phyloP scores from a whole-genome alignment of 2,888 invertebrate species.

The Polylopha cassiicola region DNA sequence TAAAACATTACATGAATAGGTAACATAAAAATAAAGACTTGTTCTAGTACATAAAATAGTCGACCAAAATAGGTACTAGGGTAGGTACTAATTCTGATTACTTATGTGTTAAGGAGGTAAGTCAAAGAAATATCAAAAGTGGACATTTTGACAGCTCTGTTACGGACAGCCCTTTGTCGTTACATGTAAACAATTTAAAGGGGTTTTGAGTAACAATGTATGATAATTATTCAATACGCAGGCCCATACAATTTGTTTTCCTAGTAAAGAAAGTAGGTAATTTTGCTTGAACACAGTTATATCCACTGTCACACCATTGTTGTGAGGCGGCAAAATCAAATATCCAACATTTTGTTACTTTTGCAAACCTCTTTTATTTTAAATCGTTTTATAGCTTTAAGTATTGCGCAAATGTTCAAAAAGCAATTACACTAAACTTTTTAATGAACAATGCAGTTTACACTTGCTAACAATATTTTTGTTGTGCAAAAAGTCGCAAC shows the following conservation, averaged over 20 bases:
- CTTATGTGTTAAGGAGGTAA: no score
- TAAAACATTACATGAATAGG: no score
- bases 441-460: constrained; percentile 25
- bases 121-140: no score
- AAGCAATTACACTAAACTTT: constrained; percentile 21
- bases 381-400: constrained; percentile 21
- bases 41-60: no score
- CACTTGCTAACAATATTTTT: constrained; percentile 13
- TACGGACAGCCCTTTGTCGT: no score
- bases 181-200: no score
- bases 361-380: constrained; percentile 3
- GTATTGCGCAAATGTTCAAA: constrained; percentile 15
- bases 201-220: constrained; percentile 11
- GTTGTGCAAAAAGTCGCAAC: constrained; percentile 48
- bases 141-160: no score
- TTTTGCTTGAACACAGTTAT: constrained; percentile 13
- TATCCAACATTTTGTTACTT: constrained; percentile 3
- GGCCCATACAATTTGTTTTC: constrained; percentile 17
- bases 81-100: no score
- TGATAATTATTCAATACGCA: constrained; percentile 18
- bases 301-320: constrained; percentile 4
- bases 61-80: no score
- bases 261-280: constrained; percentile 19
- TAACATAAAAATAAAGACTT: no score
- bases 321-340: constrained; percentile 6